Evolutionary conservation across 2,888 invertebrate genomes (phyloP).

Genomic region (Therioaphis trifolii): DNA sequence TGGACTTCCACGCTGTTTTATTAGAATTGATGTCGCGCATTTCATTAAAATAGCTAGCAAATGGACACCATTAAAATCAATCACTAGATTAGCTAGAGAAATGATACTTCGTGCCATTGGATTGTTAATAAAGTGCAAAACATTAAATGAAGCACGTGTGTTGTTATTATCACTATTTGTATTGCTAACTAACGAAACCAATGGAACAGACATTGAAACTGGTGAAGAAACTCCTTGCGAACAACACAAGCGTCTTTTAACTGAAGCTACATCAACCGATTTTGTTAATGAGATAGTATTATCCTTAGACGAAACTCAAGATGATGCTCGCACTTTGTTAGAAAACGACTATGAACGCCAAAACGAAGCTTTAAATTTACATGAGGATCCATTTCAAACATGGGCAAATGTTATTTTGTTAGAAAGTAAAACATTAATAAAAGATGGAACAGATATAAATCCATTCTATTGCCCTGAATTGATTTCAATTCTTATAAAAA

Average conservation of each 20-base stretch:
- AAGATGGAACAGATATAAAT: background rate
- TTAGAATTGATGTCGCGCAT: too few species aligned
- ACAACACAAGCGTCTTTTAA: background rate
- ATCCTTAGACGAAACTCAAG: background rate
- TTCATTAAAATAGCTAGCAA: too few species aligned
- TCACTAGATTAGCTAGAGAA: too few species aligned
- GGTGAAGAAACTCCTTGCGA: constrained; percentile 1
- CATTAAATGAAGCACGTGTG: too few species aligned
- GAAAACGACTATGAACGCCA: background rate
- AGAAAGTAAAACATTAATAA: background rate
- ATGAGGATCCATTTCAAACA: background rate
- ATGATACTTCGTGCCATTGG: too few species aligned
- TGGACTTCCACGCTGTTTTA: too few species aligned
- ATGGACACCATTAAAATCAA: too few species aligned
- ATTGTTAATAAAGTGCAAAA: too few species aligned
- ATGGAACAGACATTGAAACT: too few species aligned
- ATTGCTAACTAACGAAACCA: too few species aligned
- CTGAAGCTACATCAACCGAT: background rate
- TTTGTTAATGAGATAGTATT: background rate
- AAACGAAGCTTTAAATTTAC: background rate
- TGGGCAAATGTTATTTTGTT: background rate
- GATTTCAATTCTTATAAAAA: background rate
- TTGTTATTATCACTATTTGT: too few species aligned
- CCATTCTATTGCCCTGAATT: too few species aligned
- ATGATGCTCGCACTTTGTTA: background rate